Conservation (phyloP, 2,797 vertebrate species). For the Rhinogobio ventralis region DNA sequence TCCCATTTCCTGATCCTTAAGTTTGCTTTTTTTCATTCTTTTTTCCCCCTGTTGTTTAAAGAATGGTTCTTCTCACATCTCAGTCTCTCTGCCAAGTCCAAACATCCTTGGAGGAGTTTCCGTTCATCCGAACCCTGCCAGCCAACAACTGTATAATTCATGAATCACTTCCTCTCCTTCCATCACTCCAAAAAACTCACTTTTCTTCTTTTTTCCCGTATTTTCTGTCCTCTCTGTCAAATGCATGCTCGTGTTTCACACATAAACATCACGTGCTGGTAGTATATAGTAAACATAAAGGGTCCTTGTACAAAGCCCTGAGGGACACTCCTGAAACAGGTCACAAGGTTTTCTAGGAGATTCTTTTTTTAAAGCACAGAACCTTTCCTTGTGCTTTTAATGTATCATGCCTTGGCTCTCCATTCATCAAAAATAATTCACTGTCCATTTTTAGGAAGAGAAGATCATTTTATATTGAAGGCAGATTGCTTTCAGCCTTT, state of each 20-base stretch:
- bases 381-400: background rate
- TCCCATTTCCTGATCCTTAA: slow-evolving; percentile 64
- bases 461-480: slow-evolving; percentile 12
- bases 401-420: background rate
- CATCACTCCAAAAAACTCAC: slow-evolving; percentile 48
- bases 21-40: slow-evolving; percentile 61
- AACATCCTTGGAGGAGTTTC: slow-evolving; percentile 77
- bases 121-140: slow-evolving; percentile 76
- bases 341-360: slow-evolving; percentile 38
- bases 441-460: background rate
- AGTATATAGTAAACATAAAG: slow-evolving; percentile 60
- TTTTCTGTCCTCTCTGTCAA: slow-evolving; percentile 35
- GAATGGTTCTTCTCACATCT: slow-evolving; percentile 72
- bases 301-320: slow-evolving; percentile 34
- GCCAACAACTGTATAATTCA: slow-evolving; percentile 71
- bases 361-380: slow-evolving; percentile 25
- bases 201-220: slow-evolving; percentile 20
- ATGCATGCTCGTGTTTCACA: slow-evolving; percentile 12
- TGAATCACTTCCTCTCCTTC: slow-evolving; percentile 77
- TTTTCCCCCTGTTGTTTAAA: slow-evolving; percentile 62
- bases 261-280: background rate
- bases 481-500: background rate
- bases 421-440: background rate
- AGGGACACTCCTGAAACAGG: slow-evolving; percentile 37
- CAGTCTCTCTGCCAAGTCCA: slow-evolving; percentile 74